A percentile compares a stretch with the other conserved stretches of the same genome.
Conservation (phyloP, 2,113 vertebrate genomes). For the Manacus vitellinus region DNA sequence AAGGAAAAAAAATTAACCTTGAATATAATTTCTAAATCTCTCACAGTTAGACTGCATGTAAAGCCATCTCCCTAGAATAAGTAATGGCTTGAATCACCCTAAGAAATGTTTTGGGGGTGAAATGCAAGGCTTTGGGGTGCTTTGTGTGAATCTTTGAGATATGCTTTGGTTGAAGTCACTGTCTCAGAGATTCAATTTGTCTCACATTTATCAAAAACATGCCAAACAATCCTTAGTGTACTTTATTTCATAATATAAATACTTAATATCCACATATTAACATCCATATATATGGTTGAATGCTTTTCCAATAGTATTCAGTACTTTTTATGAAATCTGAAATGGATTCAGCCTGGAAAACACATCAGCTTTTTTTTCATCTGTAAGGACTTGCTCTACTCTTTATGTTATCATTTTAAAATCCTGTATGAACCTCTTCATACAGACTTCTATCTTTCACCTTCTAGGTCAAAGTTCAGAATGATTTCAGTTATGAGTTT, state of each 20-base stretch:
- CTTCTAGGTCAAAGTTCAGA: conserved; percentile 84
- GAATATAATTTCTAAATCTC: not conserved
- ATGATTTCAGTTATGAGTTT: conserved; percentile 89
- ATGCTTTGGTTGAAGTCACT: not conserved
- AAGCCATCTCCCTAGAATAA: not conserved
- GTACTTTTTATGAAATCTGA: not conserved
- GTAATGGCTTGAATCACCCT: not conserved
- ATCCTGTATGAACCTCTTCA: not conserved
- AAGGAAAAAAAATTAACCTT: not conserved
- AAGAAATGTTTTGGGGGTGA: not conserved
- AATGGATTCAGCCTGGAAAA: not conserved
- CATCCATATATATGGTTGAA: not conserved
- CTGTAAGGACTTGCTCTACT: not conserved
- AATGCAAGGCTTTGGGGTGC: not conserved
- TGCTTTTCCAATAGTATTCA: not conserved
- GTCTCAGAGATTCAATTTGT: not conserved
- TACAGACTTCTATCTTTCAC: not conserved
- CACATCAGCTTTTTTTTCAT: not conserved
- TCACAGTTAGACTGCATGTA: not conserved
- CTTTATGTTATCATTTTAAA: not conserved
- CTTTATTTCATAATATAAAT: not conserved
- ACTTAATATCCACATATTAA: not conserved
- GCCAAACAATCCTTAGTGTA: not conserved
- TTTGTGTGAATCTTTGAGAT: not conserved
- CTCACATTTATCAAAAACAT: not conserved